Percentiles rank a stretch among this genome's conserved stretches.
Evolutionary conservation across 1,140 invertebrate genomes (phyloP).

Genomic region (Papilio aristodemus): DNA sequence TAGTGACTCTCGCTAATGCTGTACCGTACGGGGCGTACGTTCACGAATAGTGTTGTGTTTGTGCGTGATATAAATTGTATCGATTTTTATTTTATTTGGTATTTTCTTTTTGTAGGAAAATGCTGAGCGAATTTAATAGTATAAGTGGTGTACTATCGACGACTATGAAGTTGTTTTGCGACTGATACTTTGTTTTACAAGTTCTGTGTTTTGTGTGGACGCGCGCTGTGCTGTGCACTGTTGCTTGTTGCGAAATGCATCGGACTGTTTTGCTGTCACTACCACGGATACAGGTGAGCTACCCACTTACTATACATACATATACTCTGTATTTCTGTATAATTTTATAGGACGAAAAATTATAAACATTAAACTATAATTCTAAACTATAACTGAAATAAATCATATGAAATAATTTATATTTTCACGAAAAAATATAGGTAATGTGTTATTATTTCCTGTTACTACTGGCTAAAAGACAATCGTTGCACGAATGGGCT

Average conservation of each 20-base stretch:
- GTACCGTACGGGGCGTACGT: slow-evolving; percentile 39
- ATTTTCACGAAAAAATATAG: no score
- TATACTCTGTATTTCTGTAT: slow-evolving; percentile 9
- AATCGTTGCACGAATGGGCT: no score
- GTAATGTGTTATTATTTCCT: no score
- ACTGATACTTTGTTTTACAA: slow-evolving; percentile 77
- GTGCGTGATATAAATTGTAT: slow-evolving; percentile 48
- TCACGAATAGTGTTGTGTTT: slow-evolving; percentile 60
- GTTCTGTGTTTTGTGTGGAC: slow-evolving; percentile 75
- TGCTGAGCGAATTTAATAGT: slow-evolving; percentile 79
- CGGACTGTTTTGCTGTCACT: slow-evolving; percentile 46
- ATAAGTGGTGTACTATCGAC: slow-evolving; percentile 79
- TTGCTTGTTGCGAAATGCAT: slow-evolving; percentile 54
- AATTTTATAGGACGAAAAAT: no score
- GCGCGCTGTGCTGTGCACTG: slow-evolving; percentile 68
- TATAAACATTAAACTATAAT: no score
- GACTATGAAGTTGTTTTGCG: slow-evolving; percentile 78
- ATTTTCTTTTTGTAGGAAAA: slow-evolving; percentile 79
- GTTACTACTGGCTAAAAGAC: no score
- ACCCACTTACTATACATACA: not conserved
- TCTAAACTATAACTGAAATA: no score
- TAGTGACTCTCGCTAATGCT: slow-evolving; percentile 51
- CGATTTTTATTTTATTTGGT: slow-evolving; percentile 64
- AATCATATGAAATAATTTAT: no score
- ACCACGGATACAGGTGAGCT: slow-evolving; percentile 54